phyloP scores from a whole-genome alignment of 2,888 invertebrate species.

The Anaspis maculata region DNA sequence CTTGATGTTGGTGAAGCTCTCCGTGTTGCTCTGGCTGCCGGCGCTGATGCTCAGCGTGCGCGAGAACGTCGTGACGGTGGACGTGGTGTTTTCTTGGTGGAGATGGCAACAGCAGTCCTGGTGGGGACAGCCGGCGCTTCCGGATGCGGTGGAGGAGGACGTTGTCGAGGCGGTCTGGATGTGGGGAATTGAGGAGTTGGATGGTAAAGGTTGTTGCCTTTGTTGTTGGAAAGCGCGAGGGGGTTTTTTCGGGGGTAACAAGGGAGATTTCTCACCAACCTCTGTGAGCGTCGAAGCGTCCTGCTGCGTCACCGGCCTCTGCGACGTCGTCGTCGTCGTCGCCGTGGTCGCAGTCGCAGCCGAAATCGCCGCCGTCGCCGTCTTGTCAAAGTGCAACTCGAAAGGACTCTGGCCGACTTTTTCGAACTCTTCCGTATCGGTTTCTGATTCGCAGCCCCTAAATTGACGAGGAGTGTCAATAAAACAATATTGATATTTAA shows the following conservation, averaged over 20 bases:
- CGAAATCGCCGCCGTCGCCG: conserved; percentile 37
- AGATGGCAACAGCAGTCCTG: conserved; percentile 14
- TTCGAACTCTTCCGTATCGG: conserved; percentile 77
- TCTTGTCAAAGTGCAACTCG: conserved; percentile 38
- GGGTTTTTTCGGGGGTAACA: conserved; percentile 41
- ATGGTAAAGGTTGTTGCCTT: too few relatives aligned
- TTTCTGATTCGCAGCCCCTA: conserved; percentile 75
- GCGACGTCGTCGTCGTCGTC: conserved; percentile 36
- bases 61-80: conserved; percentile 32
- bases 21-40: conserved; percentile 30
- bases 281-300: conserved; percentile 52
- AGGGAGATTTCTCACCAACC: conserved; percentile 44
- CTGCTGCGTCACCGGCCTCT: conserved; percentile 44
- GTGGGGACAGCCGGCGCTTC: too few relatives aligned
- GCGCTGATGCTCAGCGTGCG: conserved; percentile 34
- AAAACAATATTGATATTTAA: background rate
- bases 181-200: too few relatives aligned
- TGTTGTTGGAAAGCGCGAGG: conserved; percentile 39
- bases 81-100: conserved; percentile 15
- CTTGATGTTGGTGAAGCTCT: conserved; percentile 37
- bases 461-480: too few relatives aligned
- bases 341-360: conserved; percentile 46
- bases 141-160: too few relatives aligned
- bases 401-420: conserved; percentile 59
- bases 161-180: conserved; percentile 13